Evolutionary conservation across 2,888 invertebrate genomes (phyloP).

Genomic region (Hofmannophila pseudospretella): DNA sequence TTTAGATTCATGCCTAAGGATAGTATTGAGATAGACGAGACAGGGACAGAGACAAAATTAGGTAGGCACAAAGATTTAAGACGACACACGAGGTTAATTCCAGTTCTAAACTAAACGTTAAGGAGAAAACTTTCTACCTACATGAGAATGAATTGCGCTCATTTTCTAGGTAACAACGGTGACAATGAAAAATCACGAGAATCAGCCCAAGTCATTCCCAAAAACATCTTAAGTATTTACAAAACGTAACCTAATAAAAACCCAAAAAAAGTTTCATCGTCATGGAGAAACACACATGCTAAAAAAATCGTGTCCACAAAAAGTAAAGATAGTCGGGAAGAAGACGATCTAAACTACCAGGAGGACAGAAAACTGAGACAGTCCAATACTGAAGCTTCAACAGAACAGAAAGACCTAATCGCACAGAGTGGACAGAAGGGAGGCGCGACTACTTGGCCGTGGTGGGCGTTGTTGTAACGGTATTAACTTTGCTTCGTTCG

Average conservation of each 20-base stretch:
- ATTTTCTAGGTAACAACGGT: conserved; percentile 7
- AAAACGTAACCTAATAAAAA: conserved; percentile 11
- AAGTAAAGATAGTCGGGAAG: conserved; percentile 32
- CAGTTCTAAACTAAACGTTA: conserved; percentile 46
- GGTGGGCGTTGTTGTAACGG: conserved; percentile 69
- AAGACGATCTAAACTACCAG: conserved; percentile 59
- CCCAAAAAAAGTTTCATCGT: conserved; percentile 27
- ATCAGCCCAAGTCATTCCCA: conserved; percentile 37
- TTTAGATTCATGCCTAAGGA: conserved; percentile 31
- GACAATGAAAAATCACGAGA: conserved; percentile 16
- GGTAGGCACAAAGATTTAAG: conserved; percentile 38
- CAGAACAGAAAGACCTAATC: conserved; percentile 73
- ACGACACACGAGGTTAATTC: conserved; percentile 41
- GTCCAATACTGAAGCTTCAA: conserved; percentile 60
- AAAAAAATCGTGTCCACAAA: conserved; percentile 23
- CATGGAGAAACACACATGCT: conserved; percentile 17
- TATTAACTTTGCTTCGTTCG: conserved; percentile 81
- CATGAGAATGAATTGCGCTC: conserved; percentile 46
- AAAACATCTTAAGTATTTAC: conserved; percentile 23
- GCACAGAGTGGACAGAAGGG: conserved; percentile 74
- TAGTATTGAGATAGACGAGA: conserved; percentile 31
- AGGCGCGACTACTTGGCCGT: conserved; percentile 75
- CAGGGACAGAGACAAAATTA: conserved; percentile 38
- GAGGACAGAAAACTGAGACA: conserved; percentile 48
- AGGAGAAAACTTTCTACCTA: conserved; percentile 41